Evolutionary conservation across 2,113 vertebrate genomes (phyloP).

Genomic region (Aldabrachelys gigantea): DNA sequence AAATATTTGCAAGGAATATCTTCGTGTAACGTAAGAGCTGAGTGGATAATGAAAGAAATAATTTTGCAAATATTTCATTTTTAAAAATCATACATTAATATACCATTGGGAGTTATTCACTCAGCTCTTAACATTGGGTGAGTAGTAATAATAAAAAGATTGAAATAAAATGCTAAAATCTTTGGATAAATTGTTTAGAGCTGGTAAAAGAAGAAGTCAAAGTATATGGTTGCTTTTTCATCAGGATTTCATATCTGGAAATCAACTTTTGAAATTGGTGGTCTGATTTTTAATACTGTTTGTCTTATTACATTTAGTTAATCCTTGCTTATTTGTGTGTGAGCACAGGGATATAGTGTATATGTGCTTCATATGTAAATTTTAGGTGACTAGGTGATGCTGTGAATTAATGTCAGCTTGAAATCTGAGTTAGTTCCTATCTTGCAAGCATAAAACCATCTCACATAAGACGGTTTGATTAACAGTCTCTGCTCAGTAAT

Average conservation of each 20-base stretch:
- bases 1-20: constrained; percentile 44
- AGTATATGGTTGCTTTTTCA: background rate
- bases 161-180: background rate
- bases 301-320: background rate
- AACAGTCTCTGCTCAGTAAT: background rate
- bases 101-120: background rate
- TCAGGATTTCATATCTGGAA: background rate
- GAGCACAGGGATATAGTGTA: background rate
- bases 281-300: background rate
- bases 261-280: background rate
- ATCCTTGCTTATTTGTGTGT: background rate
- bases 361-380: background rate
- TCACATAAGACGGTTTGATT: background rate
- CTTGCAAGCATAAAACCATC: background rate
- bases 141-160: background rate
- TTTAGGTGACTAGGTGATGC: background rate
- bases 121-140: background rate
- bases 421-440: background rate
- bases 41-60: background rate
- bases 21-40: background rate
- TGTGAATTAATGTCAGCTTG: background rate
- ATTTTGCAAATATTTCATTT: background rate
- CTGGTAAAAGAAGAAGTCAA: background rate
- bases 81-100: background rate
- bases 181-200: background rate